These are phyloP conservation scores for Daphoenositta chrysoptera DNA, from an alignment of 2,113 vertebrate genomes.

Conservation along the genomic window DNA sequence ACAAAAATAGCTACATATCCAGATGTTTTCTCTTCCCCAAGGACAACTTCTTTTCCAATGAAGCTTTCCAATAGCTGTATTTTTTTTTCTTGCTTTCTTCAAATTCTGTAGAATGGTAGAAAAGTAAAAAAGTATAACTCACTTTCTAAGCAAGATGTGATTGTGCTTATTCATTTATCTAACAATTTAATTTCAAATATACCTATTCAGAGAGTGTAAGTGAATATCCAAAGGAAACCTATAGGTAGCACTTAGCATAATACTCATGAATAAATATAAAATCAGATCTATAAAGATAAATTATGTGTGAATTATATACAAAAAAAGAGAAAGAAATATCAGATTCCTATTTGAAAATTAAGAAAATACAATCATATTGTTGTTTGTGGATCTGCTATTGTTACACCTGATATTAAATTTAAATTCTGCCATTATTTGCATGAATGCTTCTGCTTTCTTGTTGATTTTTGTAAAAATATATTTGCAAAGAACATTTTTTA, in stretches of 20 bases:
- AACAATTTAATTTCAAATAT: not conserved
- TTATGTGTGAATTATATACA: not conserved
- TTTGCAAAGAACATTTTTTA: not conserved
- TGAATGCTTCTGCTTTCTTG: not conserved
- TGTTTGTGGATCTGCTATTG: not conserved
- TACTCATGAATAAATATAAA: not conserved
- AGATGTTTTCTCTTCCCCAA: not conserved
- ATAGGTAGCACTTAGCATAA: not conserved
- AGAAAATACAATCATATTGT: not conserved
- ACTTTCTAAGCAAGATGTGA: accelerated
- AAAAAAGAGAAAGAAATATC: not conserved
- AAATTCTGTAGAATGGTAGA: not conserved
- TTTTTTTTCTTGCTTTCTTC: not conserved
- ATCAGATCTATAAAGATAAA: not conserved
- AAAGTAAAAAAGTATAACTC: not conserved
- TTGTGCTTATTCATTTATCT: not conserved
- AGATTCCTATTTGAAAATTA: not conserved
- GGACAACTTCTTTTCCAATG: not conserved
- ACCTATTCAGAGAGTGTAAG: not conserved
- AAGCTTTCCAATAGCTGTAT: not conserved
- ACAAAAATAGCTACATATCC: not conserved
- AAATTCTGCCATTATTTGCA: not conserved
- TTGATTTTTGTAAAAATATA: not conserved
- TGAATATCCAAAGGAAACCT: not conserved
- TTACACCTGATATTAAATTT: not conserved